Conservation (phyloP, 2,113 vertebrate species). For the chimpanzee (Pan troglodytes) region NHGRI_mPanTro3-v2.1_pri NC_072410.2:66972501-66973000, state of each 20-base stretch:
- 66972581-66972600: neutral
- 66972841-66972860: neutral
- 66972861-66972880: neutral
- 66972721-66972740: neutral
- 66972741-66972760: conserved; percentile 11
- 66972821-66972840: neutral
- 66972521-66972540: conserved; percentile 24
- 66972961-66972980: neutral
- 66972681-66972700: conserved; percentile 44
- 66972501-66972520: neutral
- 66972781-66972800: neutral
- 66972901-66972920: conserved; percentile 17
- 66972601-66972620: neutral
- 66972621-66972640: neutral
- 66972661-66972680: conserved; percentile 16
- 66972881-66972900: neutral
- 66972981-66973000: neutral
- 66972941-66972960: neutral
- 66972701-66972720: neutral
- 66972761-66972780: neutral
- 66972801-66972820: neutral
- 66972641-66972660: neutral
- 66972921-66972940: neutral
- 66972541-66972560: conserved; percentile 3
- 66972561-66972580: neutral